A percentile compares a stretch with the other conserved stretches of the same genome.
phyloP scores from a whole-genome alignment of 2,888 invertebrate genomes.

The Drosophila merina region DNA sequence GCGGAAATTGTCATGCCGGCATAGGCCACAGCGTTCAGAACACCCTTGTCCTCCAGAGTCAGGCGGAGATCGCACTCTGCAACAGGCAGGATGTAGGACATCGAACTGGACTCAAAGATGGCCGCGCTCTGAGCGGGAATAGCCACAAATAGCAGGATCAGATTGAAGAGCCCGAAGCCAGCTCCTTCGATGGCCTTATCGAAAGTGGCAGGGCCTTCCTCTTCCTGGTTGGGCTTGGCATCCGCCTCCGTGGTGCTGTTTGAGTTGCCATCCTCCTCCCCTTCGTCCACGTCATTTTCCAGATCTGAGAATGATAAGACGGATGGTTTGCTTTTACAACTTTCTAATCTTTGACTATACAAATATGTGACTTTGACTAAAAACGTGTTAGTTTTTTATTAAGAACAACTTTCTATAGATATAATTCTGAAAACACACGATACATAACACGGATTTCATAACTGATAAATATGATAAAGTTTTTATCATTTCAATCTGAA shows the following conservation, averaged over 20 bases:
- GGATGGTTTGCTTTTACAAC: background rate
- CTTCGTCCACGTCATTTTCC: constrained; percentile 35
- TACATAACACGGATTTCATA: background rate
- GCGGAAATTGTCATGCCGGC: constrained; percentile 92
- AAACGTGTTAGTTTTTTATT: background rate
- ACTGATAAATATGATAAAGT: background rate
- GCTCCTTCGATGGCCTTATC: constrained; percentile 89
- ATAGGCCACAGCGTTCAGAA: constrained; percentile 89
- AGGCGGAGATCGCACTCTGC: constrained; percentile 90
- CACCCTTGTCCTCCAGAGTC: constrained; percentile 88
- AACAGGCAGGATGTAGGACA: constrained; percentile 90
- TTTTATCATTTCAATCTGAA: no score
- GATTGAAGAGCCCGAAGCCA: constrained; percentile 89
- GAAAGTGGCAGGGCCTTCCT: constrained; percentile 86
- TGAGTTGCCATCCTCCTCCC: constrained; percentile 37
- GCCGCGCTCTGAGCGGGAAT: constrained; percentile 88
- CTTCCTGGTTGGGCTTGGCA: constrained; percentile 25
- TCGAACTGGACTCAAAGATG: constrained; percentile 89
- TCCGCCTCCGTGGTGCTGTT: constrained; percentile 36
- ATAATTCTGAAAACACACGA: background rate
- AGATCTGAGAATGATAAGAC: constrained; percentile 8
- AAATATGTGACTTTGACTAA: background rate
- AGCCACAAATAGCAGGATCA: constrained; percentile 86
- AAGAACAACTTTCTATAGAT: background rate
- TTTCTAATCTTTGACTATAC: constrained; percentile 17